Conservation (phyloP, 2,888 invertebrate species). For the Gymnocheta viridis region DNA sequence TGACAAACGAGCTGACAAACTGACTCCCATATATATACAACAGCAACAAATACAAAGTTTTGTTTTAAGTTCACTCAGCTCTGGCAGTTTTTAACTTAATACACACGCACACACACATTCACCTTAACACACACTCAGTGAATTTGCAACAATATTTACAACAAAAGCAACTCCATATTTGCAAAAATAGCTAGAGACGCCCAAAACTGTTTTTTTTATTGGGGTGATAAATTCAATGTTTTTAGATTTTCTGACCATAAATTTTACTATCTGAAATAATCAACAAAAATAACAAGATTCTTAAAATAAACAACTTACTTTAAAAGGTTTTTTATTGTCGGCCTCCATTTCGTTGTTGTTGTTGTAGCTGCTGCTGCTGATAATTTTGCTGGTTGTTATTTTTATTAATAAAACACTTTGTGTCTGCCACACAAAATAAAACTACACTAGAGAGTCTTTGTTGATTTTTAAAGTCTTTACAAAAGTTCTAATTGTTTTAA, state of each 20-base stretch:
- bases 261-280: background rate
- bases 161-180: conserved; percentile 27
- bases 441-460: background rate
- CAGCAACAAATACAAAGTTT: conserved; percentile 12
- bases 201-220: conserved; percentile 21
- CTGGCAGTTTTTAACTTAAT: conserved; percentile 41
- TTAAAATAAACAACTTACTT: conserved; percentile 69
- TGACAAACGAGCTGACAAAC: conserved; percentile 23
- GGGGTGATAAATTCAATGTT: background rate
- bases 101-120: background rate
- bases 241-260: background rate
- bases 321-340: conserved; percentile 75
- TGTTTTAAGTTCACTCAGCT: conserved; percentile 60
- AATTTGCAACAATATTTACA: conserved; percentile 41
- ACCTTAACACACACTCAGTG: background rate
- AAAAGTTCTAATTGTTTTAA: background rate
- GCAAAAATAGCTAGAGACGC: conserved; percentile 41
- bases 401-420: background rate
- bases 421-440: background rate
- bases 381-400: conserved; percentile 10
- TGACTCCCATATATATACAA: conserved; percentile 7
- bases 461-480: background rate
- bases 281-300: background rate
- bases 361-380: conserved; percentile 22
- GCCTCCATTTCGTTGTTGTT: conserved; percentile 71